Percentiles rank a stretch among this genome's conserved stretches.
Conservation (phyloP, 2,113 vertebrate genomes). For the Centropus unirufus region DNA sequence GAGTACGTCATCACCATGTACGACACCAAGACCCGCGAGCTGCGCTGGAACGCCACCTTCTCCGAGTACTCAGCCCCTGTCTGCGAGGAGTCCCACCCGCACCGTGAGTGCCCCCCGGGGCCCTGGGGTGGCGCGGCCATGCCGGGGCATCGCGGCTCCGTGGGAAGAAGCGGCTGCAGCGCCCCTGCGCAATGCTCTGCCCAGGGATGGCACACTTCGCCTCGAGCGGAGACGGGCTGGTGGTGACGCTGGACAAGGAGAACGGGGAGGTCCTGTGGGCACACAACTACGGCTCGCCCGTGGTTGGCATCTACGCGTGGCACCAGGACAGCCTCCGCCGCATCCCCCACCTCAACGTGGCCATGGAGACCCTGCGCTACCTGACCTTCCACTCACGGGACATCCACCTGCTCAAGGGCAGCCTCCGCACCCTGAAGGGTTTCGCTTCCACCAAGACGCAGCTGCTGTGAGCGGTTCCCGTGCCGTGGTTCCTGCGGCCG, state of each 20-base stretch:
- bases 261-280: constrained; percentile 91
- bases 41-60: constrained; percentile 94
- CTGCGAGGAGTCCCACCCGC: constrained; percentile 81
- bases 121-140: accelerated
- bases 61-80: constrained; percentile 88
- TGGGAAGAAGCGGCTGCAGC: neutral
- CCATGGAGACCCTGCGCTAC: constrained; percentile 92
- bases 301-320: constrained; percentile 90
- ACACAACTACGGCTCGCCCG: constrained; percentile 90
- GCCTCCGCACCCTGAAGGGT: constrained; percentile 80
- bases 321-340: constrained; percentile 88
- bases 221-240: constrained; percentile 90
- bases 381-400: constrained; percentile 88
- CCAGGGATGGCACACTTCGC: constrained; percentile 91
- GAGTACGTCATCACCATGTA: constrained; percentile 97
- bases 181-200: neutral
- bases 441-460: constrained; percentile 85
- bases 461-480: constrained; percentile 82
- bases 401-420: constrained; percentile 85
- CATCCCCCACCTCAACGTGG: constrained; percentile 89
- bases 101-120: constrained; percentile 80
- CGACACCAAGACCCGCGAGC: constrained; percentile 88
- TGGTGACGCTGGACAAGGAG: constrained; percentile 91
- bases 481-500: accelerated
- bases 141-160: neutral